Conservation (phyloP, 2,888 invertebrate species). For the Augiades crinisus region DNA sequence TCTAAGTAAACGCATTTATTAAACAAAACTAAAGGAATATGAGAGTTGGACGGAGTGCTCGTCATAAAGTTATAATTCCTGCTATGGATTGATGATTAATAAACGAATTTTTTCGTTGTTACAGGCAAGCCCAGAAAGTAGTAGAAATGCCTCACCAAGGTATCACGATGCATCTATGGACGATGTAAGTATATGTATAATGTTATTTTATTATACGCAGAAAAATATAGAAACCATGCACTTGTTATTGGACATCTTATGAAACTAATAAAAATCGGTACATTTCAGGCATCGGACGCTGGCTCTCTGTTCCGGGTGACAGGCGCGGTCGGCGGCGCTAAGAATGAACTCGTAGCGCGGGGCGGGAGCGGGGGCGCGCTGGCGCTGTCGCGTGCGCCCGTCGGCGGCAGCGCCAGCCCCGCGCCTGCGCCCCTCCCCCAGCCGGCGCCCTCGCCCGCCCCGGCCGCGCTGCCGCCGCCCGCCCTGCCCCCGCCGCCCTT, state of each 20-base stretch:
- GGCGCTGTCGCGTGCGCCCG: conserved; percentile 82
- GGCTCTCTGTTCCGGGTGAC: conserved; percentile 72
- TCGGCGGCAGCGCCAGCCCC: conserved; percentile 83
- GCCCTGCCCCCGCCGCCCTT: conserved; percentile 84
- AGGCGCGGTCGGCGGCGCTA: conserved; percentile 87
- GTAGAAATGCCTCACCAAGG: conserved; percentile 74
- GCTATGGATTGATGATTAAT: not conserved
- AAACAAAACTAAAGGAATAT: too few species aligned
- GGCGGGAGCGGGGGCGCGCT: conserved; percentile 84
- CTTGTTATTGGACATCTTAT: not conserved
- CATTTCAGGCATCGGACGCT: conserved; percentile 67
- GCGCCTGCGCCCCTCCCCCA: conserved; percentile 85
- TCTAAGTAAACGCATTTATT: not conserved
- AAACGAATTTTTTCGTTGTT: conserved; percentile 44
- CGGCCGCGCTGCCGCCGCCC: conserved; percentile 84
- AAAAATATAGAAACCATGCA: too few species aligned
- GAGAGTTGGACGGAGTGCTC: too few species aligned
- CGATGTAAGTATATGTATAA: conserved; percentile 65
- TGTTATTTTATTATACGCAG: not conserved
- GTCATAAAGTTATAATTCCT: too few species aligned
- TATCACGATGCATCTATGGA: conserved; percentile 77
- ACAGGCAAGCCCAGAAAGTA: conserved; percentile 77
- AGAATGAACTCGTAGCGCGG: conserved; percentile 82
- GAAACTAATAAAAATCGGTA: not conserved
- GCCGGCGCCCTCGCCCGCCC: conserved; percentile 86